Percentiles rank a stretch among this genome's conserved stretches.
Conservation (phyloP, 2,888 invertebrate genomes). For the Drosophila crucigera region DNA sequence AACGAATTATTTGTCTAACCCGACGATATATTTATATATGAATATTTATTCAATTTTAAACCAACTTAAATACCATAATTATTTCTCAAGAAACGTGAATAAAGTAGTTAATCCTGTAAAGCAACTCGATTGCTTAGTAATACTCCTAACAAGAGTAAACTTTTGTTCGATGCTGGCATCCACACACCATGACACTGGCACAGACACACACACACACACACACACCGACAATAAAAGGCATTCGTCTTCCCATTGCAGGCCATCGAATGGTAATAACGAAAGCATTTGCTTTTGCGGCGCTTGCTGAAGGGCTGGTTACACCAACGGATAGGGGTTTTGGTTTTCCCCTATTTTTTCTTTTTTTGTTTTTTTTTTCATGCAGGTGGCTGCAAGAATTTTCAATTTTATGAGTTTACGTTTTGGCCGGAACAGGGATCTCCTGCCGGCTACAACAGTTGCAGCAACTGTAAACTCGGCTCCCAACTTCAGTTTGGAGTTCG, state of each 20-base stretch:
- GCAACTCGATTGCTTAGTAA: neutral
- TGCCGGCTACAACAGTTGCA: slow-evolving; percentile 35
- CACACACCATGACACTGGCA: neutral
- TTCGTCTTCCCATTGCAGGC: slow-evolving; percentile 27
- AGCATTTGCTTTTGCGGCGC: slow-evolving; percentile 70
- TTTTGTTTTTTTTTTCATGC: slow-evolving; percentile 33
- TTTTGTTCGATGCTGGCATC: neutral
- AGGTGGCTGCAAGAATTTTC: slow-evolving; percentile 67
- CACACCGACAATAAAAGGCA: neutral
- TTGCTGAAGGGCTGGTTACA: slow-evolving; percentile 20
- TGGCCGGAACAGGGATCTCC: slow-evolving; percentile 44
- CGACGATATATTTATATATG: neutral
- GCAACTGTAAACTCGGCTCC: slow-evolving; percentile 38
- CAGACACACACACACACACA: neutral
- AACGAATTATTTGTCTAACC: too few species aligned
- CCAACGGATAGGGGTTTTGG: slow-evolving; percentile 15
- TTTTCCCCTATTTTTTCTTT: slow-evolving; percentile 13
- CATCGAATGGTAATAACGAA: slow-evolving; percentile 68
- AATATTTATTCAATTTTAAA: neutral
- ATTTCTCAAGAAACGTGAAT: neutral
- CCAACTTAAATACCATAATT: neutral
- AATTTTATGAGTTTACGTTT: slow-evolving; percentile 74
- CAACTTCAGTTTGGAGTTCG: slow-evolving; percentile 59
- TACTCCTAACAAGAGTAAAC: slow-evolving; percentile 14
- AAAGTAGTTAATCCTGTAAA: neutral